Conservation (phyloP, 2,113 vertebrate species). For the Panthera tigris region DNA sequence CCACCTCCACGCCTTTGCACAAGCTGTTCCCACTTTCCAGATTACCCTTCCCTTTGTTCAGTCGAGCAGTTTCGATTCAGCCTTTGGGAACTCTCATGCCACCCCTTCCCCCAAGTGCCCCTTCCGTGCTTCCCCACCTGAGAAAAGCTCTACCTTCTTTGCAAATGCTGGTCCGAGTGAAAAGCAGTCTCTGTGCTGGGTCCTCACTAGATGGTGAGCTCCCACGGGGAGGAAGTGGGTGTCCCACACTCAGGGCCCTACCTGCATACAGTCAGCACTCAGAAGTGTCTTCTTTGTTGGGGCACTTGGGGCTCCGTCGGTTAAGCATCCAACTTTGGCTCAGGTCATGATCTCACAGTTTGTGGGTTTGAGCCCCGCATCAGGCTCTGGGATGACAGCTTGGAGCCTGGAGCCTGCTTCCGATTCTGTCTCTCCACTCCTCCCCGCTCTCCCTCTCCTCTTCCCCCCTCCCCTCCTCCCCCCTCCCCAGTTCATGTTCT, state of each 20-base stretch:
- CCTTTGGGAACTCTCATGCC: not conserved
- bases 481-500: no score
- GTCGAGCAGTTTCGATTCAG: not conserved
- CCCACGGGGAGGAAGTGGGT: not conserved
- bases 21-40: not conserved
- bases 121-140: no score
- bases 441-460: no score
- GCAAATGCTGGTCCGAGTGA: not conserved
- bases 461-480: no score
- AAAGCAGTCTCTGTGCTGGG: not conserved
- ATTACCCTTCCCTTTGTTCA: not conserved
- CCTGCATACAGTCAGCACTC: not conserved
- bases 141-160: not conserved
- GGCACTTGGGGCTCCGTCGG: no score
- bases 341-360: no score
- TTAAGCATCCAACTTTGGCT: no score
- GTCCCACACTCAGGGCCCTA: not conserved
- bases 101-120: not conserved
- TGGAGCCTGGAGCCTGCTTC: no score
- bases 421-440: no score
- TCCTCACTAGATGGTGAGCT: rapidly evolving
- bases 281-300: not conserved
- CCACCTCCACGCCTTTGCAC: not conserved
- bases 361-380: no score
- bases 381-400: no score